phyloP scores from a whole-genome alignment of 2,888 invertebrate species.

The Anticlea derivata region DNA sequence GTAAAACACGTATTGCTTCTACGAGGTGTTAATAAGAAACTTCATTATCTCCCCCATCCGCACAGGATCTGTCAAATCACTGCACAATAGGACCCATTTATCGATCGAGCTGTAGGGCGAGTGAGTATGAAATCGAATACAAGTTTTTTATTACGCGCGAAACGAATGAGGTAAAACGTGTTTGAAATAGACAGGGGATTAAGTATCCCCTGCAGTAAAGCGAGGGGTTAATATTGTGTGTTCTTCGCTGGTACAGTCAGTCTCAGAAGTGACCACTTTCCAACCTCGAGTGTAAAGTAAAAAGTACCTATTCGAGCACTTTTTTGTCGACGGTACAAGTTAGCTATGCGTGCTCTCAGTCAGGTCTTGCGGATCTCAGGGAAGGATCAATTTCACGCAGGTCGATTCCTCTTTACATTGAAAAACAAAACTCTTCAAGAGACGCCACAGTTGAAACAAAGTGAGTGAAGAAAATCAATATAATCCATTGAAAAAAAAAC shows the following conservation, averaged over 20 bases:
- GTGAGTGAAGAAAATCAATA: neutral
- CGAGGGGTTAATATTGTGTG: conserved; percentile 50
- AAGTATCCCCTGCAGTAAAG: conserved; percentile 69
- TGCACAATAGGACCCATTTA: conserved; percentile 53
- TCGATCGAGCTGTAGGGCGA: conserved; percentile 56
- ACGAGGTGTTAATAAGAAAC: conserved; percentile 38
- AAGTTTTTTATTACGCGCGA: conserved; percentile 76
- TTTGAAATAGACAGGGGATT: conserved; percentile 83
- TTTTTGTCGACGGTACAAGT: conserved; percentile 32
- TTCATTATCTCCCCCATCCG: conserved; percentile 39
- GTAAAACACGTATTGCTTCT: conserved; percentile 16
- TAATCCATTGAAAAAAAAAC: neutral
- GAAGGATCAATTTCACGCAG: conserved; percentile 66
- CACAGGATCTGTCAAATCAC: conserved; percentile 65
- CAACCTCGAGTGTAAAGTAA: neutral
- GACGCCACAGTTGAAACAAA: conserved; percentile 23
- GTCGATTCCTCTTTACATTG: conserved; percentile 72
- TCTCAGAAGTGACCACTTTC: conserved; percentile 10
- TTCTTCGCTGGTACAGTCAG: conserved; percentile 20
- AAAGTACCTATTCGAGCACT: conserved; percentile 6
- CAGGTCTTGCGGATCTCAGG: conserved; percentile 61
- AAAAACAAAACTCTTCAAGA: conserved; percentile 24
- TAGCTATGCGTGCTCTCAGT: conserved; percentile 62
- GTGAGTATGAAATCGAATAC: conserved; percentile 74
- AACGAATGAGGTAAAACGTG: conserved; percentile 82